phyloP scores from a whole-genome alignment of 2,888 invertebrate species.

The Hedya salicella region DNA sequence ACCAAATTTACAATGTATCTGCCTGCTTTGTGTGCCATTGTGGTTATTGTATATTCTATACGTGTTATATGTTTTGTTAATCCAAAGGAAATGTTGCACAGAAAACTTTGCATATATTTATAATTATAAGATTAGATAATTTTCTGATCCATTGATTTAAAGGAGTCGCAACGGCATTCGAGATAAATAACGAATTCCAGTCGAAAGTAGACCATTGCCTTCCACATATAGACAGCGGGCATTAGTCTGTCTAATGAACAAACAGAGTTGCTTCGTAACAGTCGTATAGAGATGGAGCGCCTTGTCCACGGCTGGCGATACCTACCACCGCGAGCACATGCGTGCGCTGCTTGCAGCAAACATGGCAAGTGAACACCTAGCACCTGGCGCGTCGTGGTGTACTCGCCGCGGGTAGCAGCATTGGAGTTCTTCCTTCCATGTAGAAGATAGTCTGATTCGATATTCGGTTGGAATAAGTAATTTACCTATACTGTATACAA shows the following conservation, averaged over 20 bases:
- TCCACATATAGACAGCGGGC: background rate
- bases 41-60: constrained; percentile 52
- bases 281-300: too few species aligned
- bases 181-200: background rate
- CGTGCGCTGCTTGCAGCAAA: too few species aligned
- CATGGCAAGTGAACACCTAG: too few species aligned
- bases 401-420: too few species aligned
- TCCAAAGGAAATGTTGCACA: constrained; percentile 7
- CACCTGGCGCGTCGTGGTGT: too few species aligned
- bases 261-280: too few species aligned
- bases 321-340: too few species aligned
- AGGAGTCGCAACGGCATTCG: background rate
- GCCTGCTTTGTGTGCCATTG: constrained; percentile 70
- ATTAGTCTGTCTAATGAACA: too few species aligned
- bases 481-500: background rate
- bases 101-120: background rate
- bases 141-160: background rate
- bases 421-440: too few species aligned
- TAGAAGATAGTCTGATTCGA: background rate
- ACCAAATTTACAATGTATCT: constrained; percentile 62
- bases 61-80: background rate
- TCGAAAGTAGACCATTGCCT: background rate
- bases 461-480: background rate
- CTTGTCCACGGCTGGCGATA: too few species aligned
- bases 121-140: constrained; percentile 3